phyloP scores from a whole-genome alignment of 2,888 invertebrate genomes.

The Acrobasis consociella region DNA sequence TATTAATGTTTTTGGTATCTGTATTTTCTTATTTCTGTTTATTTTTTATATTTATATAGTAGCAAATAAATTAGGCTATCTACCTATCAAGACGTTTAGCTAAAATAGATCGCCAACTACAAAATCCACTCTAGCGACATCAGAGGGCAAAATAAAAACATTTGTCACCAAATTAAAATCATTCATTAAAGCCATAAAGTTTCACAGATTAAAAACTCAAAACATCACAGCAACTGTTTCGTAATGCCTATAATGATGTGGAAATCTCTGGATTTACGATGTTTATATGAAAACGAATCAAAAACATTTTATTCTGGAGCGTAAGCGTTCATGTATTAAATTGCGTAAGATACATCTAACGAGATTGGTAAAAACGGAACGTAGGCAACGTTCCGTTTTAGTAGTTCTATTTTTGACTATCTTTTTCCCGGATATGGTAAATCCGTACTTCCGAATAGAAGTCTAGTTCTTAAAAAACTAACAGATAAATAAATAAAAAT shows the following conservation, averaged over 20 bases:
- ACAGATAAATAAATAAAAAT: no score
- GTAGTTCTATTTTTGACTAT: slow-evolving; percentile 9
- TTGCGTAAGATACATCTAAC: slow-evolving; percentile 28
- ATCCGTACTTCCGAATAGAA: no score
- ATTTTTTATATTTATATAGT: no score
- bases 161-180: slow-evolving; percentile 2
- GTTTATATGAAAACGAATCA: slow-evolving; percentile 29
- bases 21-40: no score
- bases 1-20: no score
- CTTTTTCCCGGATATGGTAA: no score
- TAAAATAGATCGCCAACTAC: neutral
- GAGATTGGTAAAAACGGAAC: neutral
- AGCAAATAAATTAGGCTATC: no score
- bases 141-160: neutral
- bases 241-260: slow-evolving; percentile 3
- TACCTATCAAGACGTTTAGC: neutral
- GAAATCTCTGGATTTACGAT: slow-evolving; percentile 24
- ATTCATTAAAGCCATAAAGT: slow-evolving; percentile 4
- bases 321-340: slow-evolving; percentile 28
- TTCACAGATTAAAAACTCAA: slow-evolving; percentile 7
- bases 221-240: slow-evolving; percentile 4
- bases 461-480: no score
- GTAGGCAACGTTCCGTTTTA: neutral
- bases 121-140: slow-evolving; percentile 2
- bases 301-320: slow-evolving; percentile 8